Conservation (phyloP, 2,113 vertebrate species). For the Lepisosteus osseus region DNA sequence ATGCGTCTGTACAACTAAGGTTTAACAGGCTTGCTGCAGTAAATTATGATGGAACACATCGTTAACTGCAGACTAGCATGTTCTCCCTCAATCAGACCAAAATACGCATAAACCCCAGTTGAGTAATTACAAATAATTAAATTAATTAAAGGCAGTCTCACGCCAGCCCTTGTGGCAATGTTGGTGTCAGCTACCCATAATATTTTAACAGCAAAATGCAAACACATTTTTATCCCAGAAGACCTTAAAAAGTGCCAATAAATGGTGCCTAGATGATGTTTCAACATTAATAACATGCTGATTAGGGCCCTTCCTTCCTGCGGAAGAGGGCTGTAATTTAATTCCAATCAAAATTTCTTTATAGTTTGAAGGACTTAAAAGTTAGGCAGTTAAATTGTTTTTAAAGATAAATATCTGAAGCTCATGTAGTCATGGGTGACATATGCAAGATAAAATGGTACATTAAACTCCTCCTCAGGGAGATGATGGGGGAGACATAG, state of each 20-base stretch:
- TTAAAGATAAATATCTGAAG: conserved; percentile 51
- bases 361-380: conserved; percentile 66
- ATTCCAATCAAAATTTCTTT: conserved; percentile 77
- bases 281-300: conserved; percentile 55
- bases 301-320: conserved; percentile 70
- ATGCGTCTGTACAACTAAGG: conserved; percentile 52
- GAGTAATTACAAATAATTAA: conserved; percentile 95
- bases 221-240: conserved; percentile 48
- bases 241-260: conserved; percentile 63
- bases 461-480: conserved; percentile 56
- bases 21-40: conserved; percentile 61
- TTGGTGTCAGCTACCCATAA: conserved; percentile 71
- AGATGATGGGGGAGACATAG: conserved; percentile 35
- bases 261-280: conserved; percentile 70
- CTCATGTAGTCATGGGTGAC: conserved; percentile 61
- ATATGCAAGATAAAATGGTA: conserved; percentile 61
- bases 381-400: conserved; percentile 40
- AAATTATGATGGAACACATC: conserved; percentile 74
- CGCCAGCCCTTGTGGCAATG: conserved; percentile 65
- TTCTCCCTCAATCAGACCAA: conserved; percentile 59
- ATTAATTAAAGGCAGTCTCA: conserved; percentile 86
- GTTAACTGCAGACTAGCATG: conserved; percentile 61
- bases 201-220: conserved; percentile 85
- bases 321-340: conserved; percentile 77
- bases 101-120: conserved; percentile 74